Conservation (phyloP, 2,888 invertebrate genomes). For the Scelioninae gen. 1 region DNA sequence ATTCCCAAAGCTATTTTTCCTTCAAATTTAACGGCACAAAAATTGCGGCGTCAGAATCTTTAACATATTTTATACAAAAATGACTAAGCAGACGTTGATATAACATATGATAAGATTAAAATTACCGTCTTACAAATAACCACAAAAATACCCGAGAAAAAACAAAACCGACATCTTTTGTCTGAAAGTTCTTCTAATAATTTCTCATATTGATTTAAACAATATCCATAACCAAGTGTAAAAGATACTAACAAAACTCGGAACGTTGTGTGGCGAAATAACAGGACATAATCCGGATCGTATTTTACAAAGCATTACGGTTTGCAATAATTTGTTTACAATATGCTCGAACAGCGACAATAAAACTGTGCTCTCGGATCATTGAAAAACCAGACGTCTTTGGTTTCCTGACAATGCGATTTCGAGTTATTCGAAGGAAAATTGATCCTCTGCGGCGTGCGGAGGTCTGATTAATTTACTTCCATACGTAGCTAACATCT, state of each 20-base stretch:
- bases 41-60: constrained; percentile 63
- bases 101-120: constrained; percentile 63
- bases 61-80: constrained; percentile 56
- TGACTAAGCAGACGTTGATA: constrained; percentile 64
- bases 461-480: constrained; percentile 30
- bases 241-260: constrained; percentile 28
- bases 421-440: constrained; percentile 24
- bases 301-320: background rate
- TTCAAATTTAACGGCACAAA: constrained; percentile 52
- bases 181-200: constrained; percentile 22
- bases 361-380: constrained; percentile 13
- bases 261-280: background rate
- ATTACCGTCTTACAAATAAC: constrained; percentile 37
- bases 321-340: constrained; percentile 24
- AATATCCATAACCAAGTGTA: constrained; percentile 33
- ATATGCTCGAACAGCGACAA: constrained; percentile 29
- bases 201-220: constrained; percentile 38
- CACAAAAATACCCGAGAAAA: constrained; percentile 38
- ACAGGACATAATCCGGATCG: background rate
- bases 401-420: constrained; percentile 13
- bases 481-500: background rate
- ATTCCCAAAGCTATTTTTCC: constrained; percentile 66
- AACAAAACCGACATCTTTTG: constrained; percentile 19
- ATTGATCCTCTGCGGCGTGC: constrained; percentile 10
- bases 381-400: constrained; percentile 9